phyloP scores from a whole-genome alignment of 1,140 invertebrate genomes.

The Zophobas morio region DNA sequence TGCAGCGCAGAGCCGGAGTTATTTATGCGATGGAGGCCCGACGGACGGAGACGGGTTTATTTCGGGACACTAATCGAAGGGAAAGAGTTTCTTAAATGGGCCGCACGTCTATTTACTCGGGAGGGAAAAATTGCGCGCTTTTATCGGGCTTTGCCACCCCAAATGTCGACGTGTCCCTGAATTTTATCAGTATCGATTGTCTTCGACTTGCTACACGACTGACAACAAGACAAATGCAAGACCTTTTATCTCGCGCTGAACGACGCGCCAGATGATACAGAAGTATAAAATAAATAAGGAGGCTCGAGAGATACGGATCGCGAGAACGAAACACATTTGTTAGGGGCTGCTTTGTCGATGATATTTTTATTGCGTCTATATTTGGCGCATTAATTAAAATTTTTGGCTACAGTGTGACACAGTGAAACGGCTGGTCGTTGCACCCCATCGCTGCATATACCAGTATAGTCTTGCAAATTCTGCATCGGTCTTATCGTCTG shows the following conservation, averaged over 20 bases:
- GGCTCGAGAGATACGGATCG: constrained; percentile 1
- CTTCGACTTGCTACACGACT: neutral
- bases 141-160: constrained; percentile 22
- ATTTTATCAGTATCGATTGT: constrained; percentile 41
- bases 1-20: neutral
- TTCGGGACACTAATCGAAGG: neutral
- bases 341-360: too few species aligned
- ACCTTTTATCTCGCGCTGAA: constrained; percentile 3
- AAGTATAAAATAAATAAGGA: neutral
- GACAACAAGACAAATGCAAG: constrained; percentile 32
- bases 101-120: neutral
- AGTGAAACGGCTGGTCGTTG: too few species aligned
- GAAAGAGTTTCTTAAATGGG: neutral
- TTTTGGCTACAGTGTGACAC: too few species aligned
- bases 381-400: too few species aligned
- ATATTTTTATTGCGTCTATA: too few species aligned
- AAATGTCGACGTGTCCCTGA: constrained; percentile 22
- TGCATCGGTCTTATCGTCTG: too few species aligned
- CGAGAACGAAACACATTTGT: neutral
- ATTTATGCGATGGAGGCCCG: neutral
- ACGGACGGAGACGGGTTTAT: neutral
- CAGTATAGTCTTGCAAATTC: too few species aligned
- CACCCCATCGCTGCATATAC: too few species aligned
- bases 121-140: constrained; percentile 25
- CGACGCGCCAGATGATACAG: constrained; percentile 1